Conservation (phyloP, 2,797 vertebrate species). For the Sparidentex hasta region DNA sequence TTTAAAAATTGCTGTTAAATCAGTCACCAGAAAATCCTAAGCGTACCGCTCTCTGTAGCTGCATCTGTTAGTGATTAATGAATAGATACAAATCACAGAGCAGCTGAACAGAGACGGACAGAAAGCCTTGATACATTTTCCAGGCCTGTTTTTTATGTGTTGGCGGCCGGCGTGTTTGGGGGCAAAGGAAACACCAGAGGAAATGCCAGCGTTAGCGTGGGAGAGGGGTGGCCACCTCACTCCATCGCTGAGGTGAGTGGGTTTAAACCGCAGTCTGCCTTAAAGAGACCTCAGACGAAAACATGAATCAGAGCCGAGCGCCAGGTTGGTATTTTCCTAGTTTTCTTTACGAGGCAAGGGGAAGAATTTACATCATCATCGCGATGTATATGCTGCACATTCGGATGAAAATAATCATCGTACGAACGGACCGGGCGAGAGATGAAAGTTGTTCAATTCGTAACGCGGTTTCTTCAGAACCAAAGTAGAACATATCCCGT, state of each 20-base stretch:
- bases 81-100: conserved; percentile 29
- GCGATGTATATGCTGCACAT: conserved; percentile 3
- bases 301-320: background rate
- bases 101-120: conserved; percentile 17
- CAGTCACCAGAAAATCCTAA: conserved; percentile 5
- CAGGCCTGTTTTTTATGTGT: conserved; percentile 65
- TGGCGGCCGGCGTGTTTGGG: conserved; percentile 59
- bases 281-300: conserved; percentile 64
- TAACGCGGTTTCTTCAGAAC: background rate
- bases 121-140: conserved; percentile 63
- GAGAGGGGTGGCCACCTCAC: conserved; percentile 66
- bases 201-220: conserved; percentile 73
- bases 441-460: background rate
- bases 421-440: background rate
- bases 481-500: conserved; percentile 1
- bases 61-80: conserved; percentile 24
- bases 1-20: background rate
- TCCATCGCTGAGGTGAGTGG: conserved; percentile 72
- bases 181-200: conserved; percentile 72
- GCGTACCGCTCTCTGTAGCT: background rate
- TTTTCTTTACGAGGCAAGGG: conserved; percentile 17
- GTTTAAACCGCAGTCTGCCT: conserved; percentile 72
- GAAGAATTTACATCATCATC: background rate
- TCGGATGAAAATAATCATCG: background rate
- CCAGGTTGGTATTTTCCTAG: conserved; percentile 17